Conservation (phyloP, 2,113 vertebrate species). For the Scomber scombrus region DNA sequence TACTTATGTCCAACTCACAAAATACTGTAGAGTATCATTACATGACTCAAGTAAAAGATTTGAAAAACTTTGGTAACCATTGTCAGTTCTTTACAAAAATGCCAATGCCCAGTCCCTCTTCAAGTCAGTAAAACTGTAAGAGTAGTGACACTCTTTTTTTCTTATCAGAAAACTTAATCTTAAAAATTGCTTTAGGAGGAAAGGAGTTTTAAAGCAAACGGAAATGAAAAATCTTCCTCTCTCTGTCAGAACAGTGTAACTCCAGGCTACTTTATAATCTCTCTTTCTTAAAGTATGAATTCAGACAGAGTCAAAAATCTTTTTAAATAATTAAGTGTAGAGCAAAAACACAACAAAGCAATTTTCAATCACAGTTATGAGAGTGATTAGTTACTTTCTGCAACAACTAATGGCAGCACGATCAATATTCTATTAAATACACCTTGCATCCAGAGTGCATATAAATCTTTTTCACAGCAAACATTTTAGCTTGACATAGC, state of each 20-base stretch:
- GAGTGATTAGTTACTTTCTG: slow-evolving; percentile 18
- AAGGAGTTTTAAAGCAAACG: slow-evolving; percentile 25
- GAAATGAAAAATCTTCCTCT: slow-evolving; percentile 33
- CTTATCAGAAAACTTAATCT: slow-evolving; percentile 33
- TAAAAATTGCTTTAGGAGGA: slow-evolving; percentile 27
- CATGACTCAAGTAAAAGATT: too few species aligned
- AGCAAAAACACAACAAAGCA: background rate
- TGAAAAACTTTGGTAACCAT: background rate
- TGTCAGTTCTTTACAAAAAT: background rate
- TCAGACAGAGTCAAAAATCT: background rate
- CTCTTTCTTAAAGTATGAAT: slow-evolving; percentile 16
- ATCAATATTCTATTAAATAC: slow-evolving; percentile 24
- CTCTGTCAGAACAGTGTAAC: slow-evolving; percentile 19
- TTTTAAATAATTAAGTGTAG: slow-evolving; percentile 8
- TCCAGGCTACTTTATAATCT: slow-evolving; percentile 30
- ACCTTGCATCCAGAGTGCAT: background rate
- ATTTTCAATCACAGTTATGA: slow-evolving; percentile 10
- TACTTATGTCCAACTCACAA: too few species aligned
- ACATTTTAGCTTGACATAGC: background rate
- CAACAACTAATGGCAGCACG: slow-evolving; percentile 1
- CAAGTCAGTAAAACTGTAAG: slow-evolving; percentile 13
- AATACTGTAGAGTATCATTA: too few species aligned
- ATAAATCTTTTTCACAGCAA: background rate
- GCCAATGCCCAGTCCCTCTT: background rate
- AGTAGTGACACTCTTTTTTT: slow-evolving; percentile 28